Evolutionary conservation across 2,888 invertebrate species (phyloP).

Genomic region (Hirtodrosophila cameraria): DNA sequence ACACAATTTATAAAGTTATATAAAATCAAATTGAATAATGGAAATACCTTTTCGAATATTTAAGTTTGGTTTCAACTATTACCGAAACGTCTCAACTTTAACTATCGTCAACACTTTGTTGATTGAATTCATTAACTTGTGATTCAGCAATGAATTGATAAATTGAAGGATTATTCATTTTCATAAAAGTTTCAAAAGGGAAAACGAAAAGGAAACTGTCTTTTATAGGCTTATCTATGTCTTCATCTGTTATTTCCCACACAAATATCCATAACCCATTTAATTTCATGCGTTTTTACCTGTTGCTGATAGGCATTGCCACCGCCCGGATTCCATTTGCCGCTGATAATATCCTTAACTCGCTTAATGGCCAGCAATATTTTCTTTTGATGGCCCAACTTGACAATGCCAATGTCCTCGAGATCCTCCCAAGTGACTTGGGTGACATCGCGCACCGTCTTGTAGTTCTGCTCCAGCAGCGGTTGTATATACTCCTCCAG

Average conservation of each 20-base stretch:
- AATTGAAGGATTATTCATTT: too few relatives aligned
- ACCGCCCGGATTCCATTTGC: conserved; percentile 87
- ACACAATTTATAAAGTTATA: background rate
- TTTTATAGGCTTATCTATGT: too few relatives aligned
- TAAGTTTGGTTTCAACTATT: too few relatives aligned
- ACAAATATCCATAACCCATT: background rate
- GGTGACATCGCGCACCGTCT: conserved; percentile 96
- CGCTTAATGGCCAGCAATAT: conserved; percentile 98
- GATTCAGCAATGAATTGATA: too few relatives aligned
- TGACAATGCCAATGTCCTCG: conserved; percentile 97
- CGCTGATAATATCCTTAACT: conserved; percentile 95
- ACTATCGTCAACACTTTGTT: too few relatives aligned
- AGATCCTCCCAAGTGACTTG: conserved; percentile 99
- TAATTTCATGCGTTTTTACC: conserved; percentile 51
- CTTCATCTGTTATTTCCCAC: background rate
- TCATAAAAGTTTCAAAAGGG: too few relatives aligned
- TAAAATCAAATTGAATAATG: too few relatives aligned
- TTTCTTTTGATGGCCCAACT: conserved; percentile 99
- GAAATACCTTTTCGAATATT: too few relatives aligned
- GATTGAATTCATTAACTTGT: too few relatives aligned
- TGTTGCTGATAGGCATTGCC: conserved; percentile 82
- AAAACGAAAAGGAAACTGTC: too few relatives aligned
- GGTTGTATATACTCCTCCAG: conserved; percentile 96
- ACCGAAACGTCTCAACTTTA: too few relatives aligned
- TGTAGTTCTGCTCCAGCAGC: conserved; percentile 96